A percentile compares a stretch with the other conserved stretches of the same genome.
Conservation (phyloP, 2,888 invertebrate species). For the Eupithecia exiguata region DNA sequence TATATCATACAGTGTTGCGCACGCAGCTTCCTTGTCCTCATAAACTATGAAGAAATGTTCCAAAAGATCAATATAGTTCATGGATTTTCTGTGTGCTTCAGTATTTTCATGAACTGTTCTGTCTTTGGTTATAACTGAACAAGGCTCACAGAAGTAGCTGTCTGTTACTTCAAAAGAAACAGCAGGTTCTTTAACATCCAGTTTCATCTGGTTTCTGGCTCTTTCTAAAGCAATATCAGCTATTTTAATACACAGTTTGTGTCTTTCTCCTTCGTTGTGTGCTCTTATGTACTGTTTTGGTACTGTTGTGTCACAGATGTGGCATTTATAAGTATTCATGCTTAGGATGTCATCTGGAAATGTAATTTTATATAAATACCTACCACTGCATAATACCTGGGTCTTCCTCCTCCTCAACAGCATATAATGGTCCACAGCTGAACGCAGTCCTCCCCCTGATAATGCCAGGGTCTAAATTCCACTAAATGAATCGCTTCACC, state of each 20-base stretch:
- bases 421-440: too few relatives aligned
- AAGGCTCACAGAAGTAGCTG: not conserved
- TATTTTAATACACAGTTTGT: constrained; percentile 6
- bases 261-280: constrained; percentile 1
- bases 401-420: too few relatives aligned
- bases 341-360: not conserved
- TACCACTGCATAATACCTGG: not conserved
- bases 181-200: not conserved
- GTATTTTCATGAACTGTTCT: not conserved
- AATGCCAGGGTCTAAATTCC: not conserved
- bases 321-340: constrained; percentile 4
- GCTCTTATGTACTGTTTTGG: not conserved
- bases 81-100: constrained; percentile 43
- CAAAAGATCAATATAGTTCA: constrained; percentile 44
- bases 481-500: too few relatives aligned
- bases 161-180: not conserved
- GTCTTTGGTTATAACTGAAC: not conserved
- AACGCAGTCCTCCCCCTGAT: not conserved
- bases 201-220: constrained; percentile 4
- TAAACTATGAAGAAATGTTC: constrained; percentile 42
- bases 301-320: not conserved
- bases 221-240: constrained; percentile 3
- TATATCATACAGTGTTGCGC: not conserved
- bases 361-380: not conserved
- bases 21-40: constrained; percentile 21